Base-by-base conservation (phyloP, 1,140 invertebrate species). In the Littorina saxatilis region DNA sequence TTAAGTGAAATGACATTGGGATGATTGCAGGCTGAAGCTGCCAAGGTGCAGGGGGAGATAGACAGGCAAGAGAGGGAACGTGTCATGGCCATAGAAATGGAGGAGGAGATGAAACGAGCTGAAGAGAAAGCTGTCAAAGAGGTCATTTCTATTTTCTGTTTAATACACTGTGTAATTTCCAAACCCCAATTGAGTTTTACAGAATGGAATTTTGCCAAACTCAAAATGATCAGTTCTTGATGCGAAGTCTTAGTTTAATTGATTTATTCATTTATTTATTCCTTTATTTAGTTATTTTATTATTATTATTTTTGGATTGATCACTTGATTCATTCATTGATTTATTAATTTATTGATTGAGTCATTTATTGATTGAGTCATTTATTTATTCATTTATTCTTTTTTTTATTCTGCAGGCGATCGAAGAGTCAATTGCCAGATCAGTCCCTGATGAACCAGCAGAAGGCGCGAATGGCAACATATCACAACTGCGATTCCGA, bases 401-500 rank as follows among this genome's bases (percentile, higher is more conserved):
- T 32, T 81, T 80, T 13, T 35, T 79, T 70, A 37, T 68, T 75
- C 81, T 85, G 5, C 74, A 93, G 92, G 92, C 92, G 73, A 88
- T 92, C 17, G 84, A 91, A 55, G 86, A 90, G 80, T 91, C 91
- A 20, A 81, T 93, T 81, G 90, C 91, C 52, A 88, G 88, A 32
- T 84, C 90, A 87, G 93, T 96, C 91, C 95, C 96, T 88, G 89
- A 94, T 85, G 94, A 96, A 84, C 93, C 92, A 87, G 93, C 94
- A 78, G 92, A 92, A 79, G 93, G 94, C 74, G 91, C 92, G 40
- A 91, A 92, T 58, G 94, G 94, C 72, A 91, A 93, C 68, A 94
- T 96, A 50, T 94, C 95, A 76, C 95, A 95, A 90, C 95, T 98
- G 81, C 94, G 96, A 79, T 94, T 97, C 82, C 94, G 96, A 85